Percentiles rank a stretch among this genome's conserved stretches.
These are phyloP conservation scores for Eumacrocentrus americanus DNA, from an alignment of 2,888 invertebrate species.

Conservation along the genomic window DNA sequence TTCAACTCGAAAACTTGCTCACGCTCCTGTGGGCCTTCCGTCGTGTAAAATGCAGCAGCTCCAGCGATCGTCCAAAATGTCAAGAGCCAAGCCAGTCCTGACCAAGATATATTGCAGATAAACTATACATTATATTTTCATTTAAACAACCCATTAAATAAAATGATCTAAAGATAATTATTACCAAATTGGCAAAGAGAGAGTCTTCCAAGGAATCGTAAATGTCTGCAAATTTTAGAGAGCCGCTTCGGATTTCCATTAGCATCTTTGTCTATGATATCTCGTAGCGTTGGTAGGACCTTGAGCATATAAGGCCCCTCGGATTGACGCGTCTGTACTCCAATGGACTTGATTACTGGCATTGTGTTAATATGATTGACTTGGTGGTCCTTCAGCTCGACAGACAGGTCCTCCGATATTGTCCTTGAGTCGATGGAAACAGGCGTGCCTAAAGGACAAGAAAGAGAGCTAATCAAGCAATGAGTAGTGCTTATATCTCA, in stretches of 20 bases:
- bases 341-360: conserved; percentile 43
- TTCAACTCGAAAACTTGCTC: conserved; percentile 65
- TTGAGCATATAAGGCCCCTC: conserved; percentile 65
- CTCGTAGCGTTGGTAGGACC: conserved; percentile 63
- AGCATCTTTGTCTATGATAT: conserved; percentile 48
- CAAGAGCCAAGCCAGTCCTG: conserved; percentile 67
- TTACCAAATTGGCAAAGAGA: conserved; percentile 56
- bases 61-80: conserved; percentile 70
- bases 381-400: conserved; percentile 33
- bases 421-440: conserved; percentile 35
- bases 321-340: conserved; percentile 62
- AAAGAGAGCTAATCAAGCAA: neutral
- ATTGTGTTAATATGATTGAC: neutral
- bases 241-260: conserved; percentile 39
- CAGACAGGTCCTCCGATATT: conserved; percentile 43
- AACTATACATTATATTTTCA: no score
- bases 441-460: conserved; percentile 26
- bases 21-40: conserved; percentile 71
- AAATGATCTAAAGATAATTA: no score
- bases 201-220: conserved; percentile 53
- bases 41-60: conserved; percentile 69
- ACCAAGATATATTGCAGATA: neutral
- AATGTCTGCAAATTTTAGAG: conserved; percentile 46
- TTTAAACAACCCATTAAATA: no score
- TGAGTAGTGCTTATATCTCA: conserved; percentile 32